phyloP scores from a whole-genome alignment of 2,888 invertebrate genomes.

The Lycia hirtaria region DNA sequence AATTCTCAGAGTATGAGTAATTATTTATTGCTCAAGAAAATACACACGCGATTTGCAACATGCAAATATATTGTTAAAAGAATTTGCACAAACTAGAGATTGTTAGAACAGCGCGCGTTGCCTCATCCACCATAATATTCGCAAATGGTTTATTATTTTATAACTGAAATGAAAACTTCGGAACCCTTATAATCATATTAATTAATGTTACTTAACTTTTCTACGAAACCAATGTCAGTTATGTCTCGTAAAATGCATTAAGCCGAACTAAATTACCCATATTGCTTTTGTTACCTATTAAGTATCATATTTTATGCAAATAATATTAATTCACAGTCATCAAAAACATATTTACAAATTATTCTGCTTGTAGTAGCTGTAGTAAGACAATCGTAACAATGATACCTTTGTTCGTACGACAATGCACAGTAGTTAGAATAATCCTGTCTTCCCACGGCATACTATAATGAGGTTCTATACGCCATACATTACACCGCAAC shows the following conservation, averaged over 20 bases:
- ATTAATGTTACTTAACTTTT: no score
- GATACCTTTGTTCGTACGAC: conserved; percentile 47
- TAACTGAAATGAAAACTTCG: no score
- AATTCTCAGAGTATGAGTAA: not conserved
- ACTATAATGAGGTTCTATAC: conserved; percentile 26
- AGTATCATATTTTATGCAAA: not conserved
- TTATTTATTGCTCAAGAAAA: conserved; percentile 14
- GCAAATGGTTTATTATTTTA: no score
- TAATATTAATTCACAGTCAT: conserved; percentile 31
- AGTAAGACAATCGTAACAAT: conserved; percentile 49
- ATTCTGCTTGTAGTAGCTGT: conserved; percentile 25
- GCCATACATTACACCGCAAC: conserved; percentile 32
- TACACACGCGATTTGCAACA: conserved; percentile 23
- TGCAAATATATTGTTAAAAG: conserved; percentile 20
- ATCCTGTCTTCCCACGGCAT: conserved; percentile 39
- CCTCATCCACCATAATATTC: conserved; percentile 6
- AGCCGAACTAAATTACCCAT: not conserved
- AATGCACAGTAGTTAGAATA: conserved; percentile 40
- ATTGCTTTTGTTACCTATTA: not conserved
- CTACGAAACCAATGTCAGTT: no score
- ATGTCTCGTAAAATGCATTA: no score
- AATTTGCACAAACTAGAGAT: conserved; percentile 17
- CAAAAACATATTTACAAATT: conserved; percentile 40
- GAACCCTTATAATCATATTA: no score
- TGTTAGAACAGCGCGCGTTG: conserved; percentile 9